Evolutionary conservation across 2,113 vertebrate genomes (phyloP).

Genomic region (Rhinoptilus africanus): DNA sequence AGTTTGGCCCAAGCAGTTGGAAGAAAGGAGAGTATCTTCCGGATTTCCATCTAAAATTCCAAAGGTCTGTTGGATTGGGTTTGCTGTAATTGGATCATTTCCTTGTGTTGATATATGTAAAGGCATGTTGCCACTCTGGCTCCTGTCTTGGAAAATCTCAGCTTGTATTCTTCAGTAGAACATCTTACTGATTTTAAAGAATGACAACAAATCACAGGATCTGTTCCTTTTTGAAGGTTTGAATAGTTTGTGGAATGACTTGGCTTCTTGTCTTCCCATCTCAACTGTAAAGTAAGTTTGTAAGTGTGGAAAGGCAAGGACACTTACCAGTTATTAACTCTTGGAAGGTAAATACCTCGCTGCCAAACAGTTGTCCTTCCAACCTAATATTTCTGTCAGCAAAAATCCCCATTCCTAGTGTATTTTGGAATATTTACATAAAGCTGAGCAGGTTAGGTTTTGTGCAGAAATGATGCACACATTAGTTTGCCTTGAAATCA

Average conservation of each 20-base stretch:
- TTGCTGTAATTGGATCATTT: background rate
- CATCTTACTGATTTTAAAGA: background rate
- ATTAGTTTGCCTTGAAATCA: background rate
- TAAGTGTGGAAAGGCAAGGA: background rate
- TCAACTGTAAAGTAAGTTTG: background rate
- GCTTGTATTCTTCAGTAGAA: background rate
- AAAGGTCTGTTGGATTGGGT: background rate
- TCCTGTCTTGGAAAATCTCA: constrained; percentile 48
- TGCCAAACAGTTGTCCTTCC: background rate
- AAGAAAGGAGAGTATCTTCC: background rate
- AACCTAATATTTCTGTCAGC: background rate
- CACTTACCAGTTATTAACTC: background rate
- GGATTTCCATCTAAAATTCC: background rate
- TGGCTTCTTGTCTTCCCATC: background rate
- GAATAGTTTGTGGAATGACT: background rate
- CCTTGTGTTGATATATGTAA: constrained; percentile 3
- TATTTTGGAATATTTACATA: background rate
- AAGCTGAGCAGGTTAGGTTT: background rate
- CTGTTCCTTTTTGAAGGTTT: background rate
- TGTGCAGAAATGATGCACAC: background rate
- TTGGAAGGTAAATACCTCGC: background rate
- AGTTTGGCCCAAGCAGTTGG: background rate
- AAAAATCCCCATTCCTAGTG: background rate
- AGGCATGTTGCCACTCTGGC: constrained; percentile 36
- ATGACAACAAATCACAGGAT: background rate